Conservation (phyloP, 2,113 vertebrate genomes). For the Oreochromis niloticus region DNA sequence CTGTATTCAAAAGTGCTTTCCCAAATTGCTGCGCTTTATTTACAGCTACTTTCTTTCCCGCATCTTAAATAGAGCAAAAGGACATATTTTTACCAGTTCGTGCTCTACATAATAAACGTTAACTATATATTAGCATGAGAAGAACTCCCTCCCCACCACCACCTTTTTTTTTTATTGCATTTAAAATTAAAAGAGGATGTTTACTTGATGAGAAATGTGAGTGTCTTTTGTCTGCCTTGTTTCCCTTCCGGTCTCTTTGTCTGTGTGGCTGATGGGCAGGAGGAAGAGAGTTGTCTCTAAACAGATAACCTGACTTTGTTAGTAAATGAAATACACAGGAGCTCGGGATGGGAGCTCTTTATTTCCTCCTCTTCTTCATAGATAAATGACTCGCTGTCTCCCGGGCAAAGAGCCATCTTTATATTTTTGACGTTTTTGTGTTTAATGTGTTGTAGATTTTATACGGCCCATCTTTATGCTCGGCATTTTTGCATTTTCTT, state of each 20-base stretch:
- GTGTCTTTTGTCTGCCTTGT: not conserved
- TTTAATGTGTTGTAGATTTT: constrained; percentile 78
- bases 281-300: constrained; percentile 55
- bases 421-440: constrained; percentile 80
- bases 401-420: constrained; percentile 71
- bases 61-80: not conserved
- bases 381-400: constrained; percentile 75
- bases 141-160: not conserved
- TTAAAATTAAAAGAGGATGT: not conserved
- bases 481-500: constrained; percentile 83
- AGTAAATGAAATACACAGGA: constrained; percentile 69
- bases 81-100: not conserved
- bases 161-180: not conserved
- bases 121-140: not conserved
- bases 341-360: constrained; percentile 63
- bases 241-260: not conserved
- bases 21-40: constrained; percentile 40
- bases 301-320: constrained; percentile 70
- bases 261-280: constrained; percentile 39
- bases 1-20: constrained; percentile 1
- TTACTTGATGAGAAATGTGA: not conserved
- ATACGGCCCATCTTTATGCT: constrained; percentile 65
- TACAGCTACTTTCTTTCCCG: not conserved
- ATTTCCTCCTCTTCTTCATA: constrained; percentile 65
- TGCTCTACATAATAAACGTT: not conserved